Evolutionary conservation across 2,797 vertebrate species (phyloP).

Genomic region (Pseudocheirus occidentalis): DNA sequence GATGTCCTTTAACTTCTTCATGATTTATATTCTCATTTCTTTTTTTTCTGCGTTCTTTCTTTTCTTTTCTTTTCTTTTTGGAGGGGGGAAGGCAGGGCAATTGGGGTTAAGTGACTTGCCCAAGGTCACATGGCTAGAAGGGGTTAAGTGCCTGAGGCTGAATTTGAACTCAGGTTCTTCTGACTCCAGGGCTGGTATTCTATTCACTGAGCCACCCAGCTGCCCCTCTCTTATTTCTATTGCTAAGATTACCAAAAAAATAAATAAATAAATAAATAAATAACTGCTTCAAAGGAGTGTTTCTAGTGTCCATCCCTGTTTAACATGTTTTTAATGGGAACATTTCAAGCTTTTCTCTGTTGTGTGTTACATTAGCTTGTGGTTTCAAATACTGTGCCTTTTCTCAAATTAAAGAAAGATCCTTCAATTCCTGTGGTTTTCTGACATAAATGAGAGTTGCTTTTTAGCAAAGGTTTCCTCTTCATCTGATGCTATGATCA

Average conservation of each 20-base stretch:
- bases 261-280: too few relatives aligned
- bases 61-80: too few relatives aligned
- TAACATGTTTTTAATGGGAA: background rate
- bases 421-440: background rate
- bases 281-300: background rate
- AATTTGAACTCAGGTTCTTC: too few relatives aligned
- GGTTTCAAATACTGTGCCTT: background rate
- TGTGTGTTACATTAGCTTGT: background rate
- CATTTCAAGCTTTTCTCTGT: background rate
- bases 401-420: background rate
- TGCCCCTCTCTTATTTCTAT: background rate
- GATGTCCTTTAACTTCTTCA: background rate
- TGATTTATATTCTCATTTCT: background rate
- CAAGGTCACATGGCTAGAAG: too few relatives aligned
- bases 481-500: background rate
- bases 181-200: too few relatives aligned
- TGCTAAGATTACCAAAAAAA: background rate
- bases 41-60: background rate
- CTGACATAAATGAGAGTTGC: background rate
- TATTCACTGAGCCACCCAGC: too few relatives aligned
- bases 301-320: background rate
- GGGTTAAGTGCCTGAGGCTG: too few relatives aligned
- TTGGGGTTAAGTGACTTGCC: too few relatives aligned
- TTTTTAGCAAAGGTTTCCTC: background rate
- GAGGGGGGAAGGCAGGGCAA: too few relatives aligned